These are phyloP conservation scores for Hydraecia micacea DNA, from an alignment of 2,888 invertebrate genomes.

Conservation along the genomic window DNA sequence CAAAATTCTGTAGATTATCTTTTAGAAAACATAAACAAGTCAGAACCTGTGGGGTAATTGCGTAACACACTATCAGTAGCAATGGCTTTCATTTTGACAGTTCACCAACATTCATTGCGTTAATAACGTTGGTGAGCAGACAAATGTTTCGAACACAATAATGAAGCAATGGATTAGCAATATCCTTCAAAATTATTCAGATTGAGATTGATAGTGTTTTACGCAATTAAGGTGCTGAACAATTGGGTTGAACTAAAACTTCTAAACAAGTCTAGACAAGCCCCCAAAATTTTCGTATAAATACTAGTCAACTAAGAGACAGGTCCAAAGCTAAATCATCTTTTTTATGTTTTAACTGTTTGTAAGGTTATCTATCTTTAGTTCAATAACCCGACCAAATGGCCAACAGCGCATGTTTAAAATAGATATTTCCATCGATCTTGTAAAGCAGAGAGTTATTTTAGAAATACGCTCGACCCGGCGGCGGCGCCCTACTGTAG, in stretches of 20 bases:
- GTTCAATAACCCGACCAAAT: neutral
- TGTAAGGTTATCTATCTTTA: neutral
- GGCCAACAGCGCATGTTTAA: neutral
- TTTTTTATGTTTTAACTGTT: neutral
- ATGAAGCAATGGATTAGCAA: too few relatives aligned
- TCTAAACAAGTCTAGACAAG: neutral
- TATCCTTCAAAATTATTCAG: too few relatives aligned
- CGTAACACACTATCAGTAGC: too few relatives aligned
- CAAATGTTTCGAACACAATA: too few relatives aligned
- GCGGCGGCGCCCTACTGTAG: neutral
- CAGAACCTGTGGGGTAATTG: too few relatives aligned
- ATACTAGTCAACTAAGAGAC: neutral
- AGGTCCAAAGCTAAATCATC: too few relatives aligned
- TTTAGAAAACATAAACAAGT: neutral
- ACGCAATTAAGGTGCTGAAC: too few relatives aligned
- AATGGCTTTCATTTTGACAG: too few relatives aligned
- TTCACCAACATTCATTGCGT: too few relatives aligned
- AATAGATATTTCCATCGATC: conserved; percentile 32
- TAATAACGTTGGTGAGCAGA: too few relatives aligned
- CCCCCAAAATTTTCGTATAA: neutral
- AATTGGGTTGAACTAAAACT: neutral
- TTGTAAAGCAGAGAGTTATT: conserved; percentile 1
- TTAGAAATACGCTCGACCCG: conserved; percentile 1
- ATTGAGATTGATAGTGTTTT: too few relatives aligned
- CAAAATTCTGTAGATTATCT: neutral